Conservation (phyloP, 2,797 vertebrate species). For the Sebastes hubbsi region DNA sequence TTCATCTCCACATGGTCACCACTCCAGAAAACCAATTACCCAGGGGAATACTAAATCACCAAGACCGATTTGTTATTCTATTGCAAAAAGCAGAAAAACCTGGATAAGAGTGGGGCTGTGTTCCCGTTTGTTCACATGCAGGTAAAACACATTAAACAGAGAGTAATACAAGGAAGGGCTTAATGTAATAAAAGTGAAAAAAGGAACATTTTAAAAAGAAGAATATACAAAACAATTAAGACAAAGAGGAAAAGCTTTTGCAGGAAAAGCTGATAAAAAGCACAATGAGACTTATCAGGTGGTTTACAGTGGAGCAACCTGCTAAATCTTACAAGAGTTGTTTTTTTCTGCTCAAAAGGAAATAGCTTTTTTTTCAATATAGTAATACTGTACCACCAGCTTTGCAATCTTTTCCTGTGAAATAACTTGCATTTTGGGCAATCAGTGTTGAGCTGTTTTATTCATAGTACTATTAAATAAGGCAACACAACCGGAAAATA, state of each 20-base stretch:
- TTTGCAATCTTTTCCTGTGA: neutral
- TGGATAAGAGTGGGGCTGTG: constrained; percentile 41
- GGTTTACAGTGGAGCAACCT: neutral
- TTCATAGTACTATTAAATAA: constrained; percentile 28
- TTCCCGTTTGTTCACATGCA: constrained; percentile 48
- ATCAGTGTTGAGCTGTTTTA: constrained; percentile 10
- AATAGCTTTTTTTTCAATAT: neutral
- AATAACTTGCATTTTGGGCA: neutral
- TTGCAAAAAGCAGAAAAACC: constrained; percentile 60
- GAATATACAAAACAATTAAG: constrained; percentile 3
- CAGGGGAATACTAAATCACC: constrained; percentile 77
- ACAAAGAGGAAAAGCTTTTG: neutral
- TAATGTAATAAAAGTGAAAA: constrained; percentile 5
- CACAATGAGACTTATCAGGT: neutral
- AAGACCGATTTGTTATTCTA: constrained; percentile 72
- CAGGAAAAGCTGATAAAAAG: neutral
- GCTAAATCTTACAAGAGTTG: neutral
- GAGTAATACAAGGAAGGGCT: constrained; percentile 4
- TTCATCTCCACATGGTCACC: constrained; percentile 87
- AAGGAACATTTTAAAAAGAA: neutral
- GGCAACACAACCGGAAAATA: constrained; percentile 18
- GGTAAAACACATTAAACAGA: constrained; percentile 31
- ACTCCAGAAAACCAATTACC: constrained; percentile 87
- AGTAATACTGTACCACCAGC: neutral
- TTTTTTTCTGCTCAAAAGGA: neutral